Evolutionary conservation across 2,797 vertebrate genomes (phyloP), one percentile per base, ranked within the genome.

Genomic region (Zenarchopterus dispar): DNA sequence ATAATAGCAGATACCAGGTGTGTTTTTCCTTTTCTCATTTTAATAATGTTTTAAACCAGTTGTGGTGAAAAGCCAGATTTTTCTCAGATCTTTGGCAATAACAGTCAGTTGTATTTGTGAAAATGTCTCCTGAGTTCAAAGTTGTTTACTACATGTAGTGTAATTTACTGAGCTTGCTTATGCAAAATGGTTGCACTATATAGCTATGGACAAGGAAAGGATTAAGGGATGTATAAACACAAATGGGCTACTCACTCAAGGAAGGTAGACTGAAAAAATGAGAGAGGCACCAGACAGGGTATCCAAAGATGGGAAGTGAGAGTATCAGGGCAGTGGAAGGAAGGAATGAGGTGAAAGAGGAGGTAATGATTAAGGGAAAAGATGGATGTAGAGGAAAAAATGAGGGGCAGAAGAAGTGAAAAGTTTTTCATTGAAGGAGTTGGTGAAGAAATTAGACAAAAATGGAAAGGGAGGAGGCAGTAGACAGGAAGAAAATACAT

Each of bases 391-490:
- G 19, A 7, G 11, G 17, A 11, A 8, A 26, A 3, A 26, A 26
- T 3, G n/a, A 8, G 6, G 19, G 5, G 19, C 19, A 46, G 19
- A 13, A 11, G 45, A 22, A 22, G 11, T 2, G 10, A 36, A 39
- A 15, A 39, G 2, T 15, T 39, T 16, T 39, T 16, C 13, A 11
- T 16, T 60, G 17, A 41, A 49, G 46, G 36, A 49, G 24, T 39
- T 39, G 36, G 36, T 63, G 61, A 63, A 31, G 49, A 52, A 62
- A 18, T 39, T 2, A 0, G 46, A 33, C 11, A 31, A 47, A 36
- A 46, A 48, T 31, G 7, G 44, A 36, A 0, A 48, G 45, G 33
- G 41, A 15, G 23, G 21, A 45, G 43, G 13, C 6, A 1, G 17
- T 23, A 60, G 31, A 24, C 11, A 50, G 33, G 33, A 60, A 50